These are phyloP conservation scores for Trichogramma pretiosum DNA, from an alignment of 1,140 invertebrate genomes.

Conservation along the genomic window DNA sequence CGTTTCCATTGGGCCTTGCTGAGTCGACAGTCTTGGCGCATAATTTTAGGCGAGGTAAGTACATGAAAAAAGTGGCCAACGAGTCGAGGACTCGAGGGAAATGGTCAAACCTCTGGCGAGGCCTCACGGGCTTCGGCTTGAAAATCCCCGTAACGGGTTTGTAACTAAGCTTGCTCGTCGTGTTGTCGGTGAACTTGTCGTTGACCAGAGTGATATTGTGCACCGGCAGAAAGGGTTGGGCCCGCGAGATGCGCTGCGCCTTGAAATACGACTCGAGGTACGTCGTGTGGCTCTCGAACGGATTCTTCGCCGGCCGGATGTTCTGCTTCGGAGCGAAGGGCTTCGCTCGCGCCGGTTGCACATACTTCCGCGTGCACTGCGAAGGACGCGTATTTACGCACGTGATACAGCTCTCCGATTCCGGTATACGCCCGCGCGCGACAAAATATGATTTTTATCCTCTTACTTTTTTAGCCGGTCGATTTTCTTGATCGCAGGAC, in stretches of 20 bases:
- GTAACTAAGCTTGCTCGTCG: slow-evolving; percentile 34
- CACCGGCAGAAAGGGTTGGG: slow-evolving; percentile 33
- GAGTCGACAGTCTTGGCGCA: slow-evolving; percentile 20
- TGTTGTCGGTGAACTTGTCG: slow-evolving; percentile 32
- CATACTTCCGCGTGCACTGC: slow-evolving; percentile 42
- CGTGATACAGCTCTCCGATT: no score
- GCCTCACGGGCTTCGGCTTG: slow-evolving; percentile 31
- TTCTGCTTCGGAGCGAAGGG: slow-evolving; percentile 44
- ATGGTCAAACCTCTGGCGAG: slow-evolving; percentile 30
- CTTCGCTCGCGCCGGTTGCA: slow-evolving; percentile 49
- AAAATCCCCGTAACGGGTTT: slow-evolving; percentile 25
- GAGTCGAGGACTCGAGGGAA: not conserved
- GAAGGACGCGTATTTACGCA: not conserved
- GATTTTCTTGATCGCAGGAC: no score
- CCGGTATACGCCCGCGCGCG: no score
- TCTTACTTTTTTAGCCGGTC: no score
- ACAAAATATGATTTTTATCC: no score
- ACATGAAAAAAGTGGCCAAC: not conserved
- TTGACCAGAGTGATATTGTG: slow-evolving; percentile 28
- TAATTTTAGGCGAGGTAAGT: not conserved
- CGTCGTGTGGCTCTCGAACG: slow-evolving; percentile 48
- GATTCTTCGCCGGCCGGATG: slow-evolving; percentile 43
- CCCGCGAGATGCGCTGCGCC: slow-evolving; percentile 27
- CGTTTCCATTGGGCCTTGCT: slow-evolving; percentile 56
- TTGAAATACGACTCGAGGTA: slow-evolving; percentile 50